Evolutionary conservation across 2,888 invertebrate genomes (phyloP), one percentile per base, ranked within the genome.

Genomic region (Octonoba sinensis): DNA sequence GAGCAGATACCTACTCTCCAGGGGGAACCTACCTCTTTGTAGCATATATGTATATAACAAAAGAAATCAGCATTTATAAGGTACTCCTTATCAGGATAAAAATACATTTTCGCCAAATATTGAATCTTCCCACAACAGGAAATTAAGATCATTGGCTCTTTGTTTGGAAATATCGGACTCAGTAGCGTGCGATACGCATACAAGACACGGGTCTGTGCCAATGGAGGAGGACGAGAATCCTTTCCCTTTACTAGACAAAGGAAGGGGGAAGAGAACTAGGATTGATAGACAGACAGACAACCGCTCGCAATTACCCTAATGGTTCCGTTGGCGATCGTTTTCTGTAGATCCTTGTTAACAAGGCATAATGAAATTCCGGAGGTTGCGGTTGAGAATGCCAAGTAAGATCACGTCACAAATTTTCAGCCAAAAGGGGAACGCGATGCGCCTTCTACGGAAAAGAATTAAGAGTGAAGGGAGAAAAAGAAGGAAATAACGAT

Each of bases 311-410:
- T 81, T 81, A 81, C 64, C 79, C 79, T 81, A 81, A 81, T 81
- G 79, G 79, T 81, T 81, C 73, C 69, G 73, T 81, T 73, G 79
- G 79, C 79, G 79, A 81, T 81, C 79, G 79, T 81, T 81, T 73
- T 81, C 73, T 54, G 24, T 44, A 49, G 79, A 54, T 73, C 73
- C 73, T 81, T 81, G 79, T 81, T 81, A 81, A 81, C 79, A 81
- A 81, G 79, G 69, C 79, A 73, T 81, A 81, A 81, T 81, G 79
- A 81, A 81, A 81, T 81, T 81, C 73, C 79, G 56, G 69, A 73
- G 67, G 69, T 73, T 81, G 79, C 56, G 79, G 79, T 81, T 56
- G 65, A 46, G 79, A 81, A 81, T 81, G 79, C 79, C 79, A 72
- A 79, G 72, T 72, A 67, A 74, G 69, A 73, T 81, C 79, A 62